These are phyloP conservation scores for Hemistola chrysoprasaria DNA, from an alignment of 2,888 invertebrate genomes.

Conservation along the genomic window DNA sequence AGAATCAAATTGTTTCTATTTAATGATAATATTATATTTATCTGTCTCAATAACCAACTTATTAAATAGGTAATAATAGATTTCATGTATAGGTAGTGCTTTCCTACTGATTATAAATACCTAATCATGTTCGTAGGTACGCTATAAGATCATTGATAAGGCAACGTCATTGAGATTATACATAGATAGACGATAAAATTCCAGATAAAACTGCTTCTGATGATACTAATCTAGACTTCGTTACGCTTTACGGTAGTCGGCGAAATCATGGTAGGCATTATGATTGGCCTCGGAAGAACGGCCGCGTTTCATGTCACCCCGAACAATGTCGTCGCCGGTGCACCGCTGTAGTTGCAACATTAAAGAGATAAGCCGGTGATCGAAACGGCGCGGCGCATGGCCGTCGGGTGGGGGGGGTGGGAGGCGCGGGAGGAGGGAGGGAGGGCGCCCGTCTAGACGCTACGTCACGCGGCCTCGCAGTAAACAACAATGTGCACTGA, in stretches of 20 bases:
- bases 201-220: slow-evolving; percentile 5
- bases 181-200: slow-evolving; percentile 2
- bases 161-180: no score
- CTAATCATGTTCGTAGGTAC: no score
- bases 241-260: background rate
- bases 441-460: slow-evolving; percentile 75
- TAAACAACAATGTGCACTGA: slow-evolving; percentile 81
- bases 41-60: no score
- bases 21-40: no score
- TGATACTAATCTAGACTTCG: slow-evolving; percentile 1
- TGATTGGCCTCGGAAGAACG: slow-evolving; percentile 8
- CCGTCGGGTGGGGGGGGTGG: slow-evolving; percentile 41
- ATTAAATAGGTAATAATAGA: no score
- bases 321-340: slow-evolving; percentile 37
- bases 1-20: no score
- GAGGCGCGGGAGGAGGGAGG: slow-evolving; percentile 35
- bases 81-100: no score
- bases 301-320: slow-evolving; percentile 2
- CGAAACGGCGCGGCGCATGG: slow-evolving; percentile 76
- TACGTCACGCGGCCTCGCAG: slow-evolving; percentile 84
- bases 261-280: slow-evolving; percentile 6
- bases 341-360: slow-evolving; percentile 64
- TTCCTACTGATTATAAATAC: no score
- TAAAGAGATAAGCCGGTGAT: slow-evolving; percentile 78
- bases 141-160: no score